phyloP scores from a whole-genome alignment of 2,888 invertebrate genomes.

The Nineta flava region DNA sequence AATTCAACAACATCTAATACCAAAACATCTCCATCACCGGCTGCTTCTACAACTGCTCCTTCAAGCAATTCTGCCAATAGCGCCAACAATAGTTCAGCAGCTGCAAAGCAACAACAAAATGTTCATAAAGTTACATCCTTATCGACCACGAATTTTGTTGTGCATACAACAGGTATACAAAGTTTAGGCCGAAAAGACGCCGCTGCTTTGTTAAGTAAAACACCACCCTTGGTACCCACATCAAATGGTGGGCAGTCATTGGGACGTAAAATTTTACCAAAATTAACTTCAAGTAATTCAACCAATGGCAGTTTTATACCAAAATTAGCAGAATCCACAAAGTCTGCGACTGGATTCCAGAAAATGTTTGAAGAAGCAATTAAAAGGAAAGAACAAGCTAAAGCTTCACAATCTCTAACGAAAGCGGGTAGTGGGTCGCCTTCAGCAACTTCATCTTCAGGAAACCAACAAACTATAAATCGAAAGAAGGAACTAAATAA shows the following conservation, averaged over 20 bases:
- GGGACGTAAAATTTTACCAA: neutral
- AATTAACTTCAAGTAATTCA: neutral
- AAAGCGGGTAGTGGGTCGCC: slow-evolving; percentile 2
- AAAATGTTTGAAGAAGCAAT: slow-evolving; percentile 28
- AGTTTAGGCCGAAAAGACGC: neutral
- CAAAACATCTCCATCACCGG: neutral
- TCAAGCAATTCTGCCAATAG: neutral
- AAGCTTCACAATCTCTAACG: neutral
- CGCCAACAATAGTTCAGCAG: neutral
- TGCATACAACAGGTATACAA: slow-evolving; percentile 1
- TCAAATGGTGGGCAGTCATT: neutral
- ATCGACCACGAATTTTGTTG: neutral
- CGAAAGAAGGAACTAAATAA: neutral
- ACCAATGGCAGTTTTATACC: neutral
- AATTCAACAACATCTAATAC: neutral
- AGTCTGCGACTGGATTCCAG: slow-evolving; percentile 21
- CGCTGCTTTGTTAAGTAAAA: neutral
- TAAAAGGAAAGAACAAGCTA: slow-evolving; percentile 17
- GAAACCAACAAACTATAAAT: slow-evolving; percentile 3
- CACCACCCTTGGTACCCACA: neutral
- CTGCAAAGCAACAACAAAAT: neutral
- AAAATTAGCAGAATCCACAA: slow-evolving; percentile 2
- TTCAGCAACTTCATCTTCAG: slow-evolving; percentile 6
- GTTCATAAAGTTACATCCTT: neutral
- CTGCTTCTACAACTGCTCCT: neutral